Evolutionary conservation across 2,888 invertebrate species (phyloP), one percentile per base, ranked within the genome.

Genomic region (Sinotaia quadrata): DNA sequence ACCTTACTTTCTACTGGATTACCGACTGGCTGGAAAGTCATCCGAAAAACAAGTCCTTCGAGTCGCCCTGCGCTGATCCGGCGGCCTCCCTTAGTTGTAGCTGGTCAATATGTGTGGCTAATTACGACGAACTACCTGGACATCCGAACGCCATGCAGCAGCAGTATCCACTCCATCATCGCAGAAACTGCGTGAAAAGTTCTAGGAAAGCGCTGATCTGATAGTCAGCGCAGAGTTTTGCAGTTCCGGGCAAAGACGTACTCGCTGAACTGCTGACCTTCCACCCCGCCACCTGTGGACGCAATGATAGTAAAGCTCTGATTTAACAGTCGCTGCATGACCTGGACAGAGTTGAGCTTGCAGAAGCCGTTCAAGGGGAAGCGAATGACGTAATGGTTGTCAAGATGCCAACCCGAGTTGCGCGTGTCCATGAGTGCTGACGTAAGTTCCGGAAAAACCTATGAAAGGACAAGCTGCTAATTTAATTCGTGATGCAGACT

Each of bases 211-310:
- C n/a, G n/a, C n/a, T n/a, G n/a, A n/a, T n/a, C n/a, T n/a, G n/a
- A 27, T 36, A 15, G 47, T 67, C 59, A 76, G 37, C 68, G 73
- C 31, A 61, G 18, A 1, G 73, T 29, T 62, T 75, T 78, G 59
- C 79, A 78, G 58, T 75, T 82, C 62, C 78, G 79, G 72, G 93
- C 92, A 87, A 95, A 93, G 83, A 95, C 91, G 89, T 95, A 95
- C 89, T 95, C 95, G 82, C 94, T 94, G 89, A 95, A 95, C 89
- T 95, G 95, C 85, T 95, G 95, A 5, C 94, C 94, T 85, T 95
- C 95, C 44, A 95, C 94, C 4, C 94, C 94, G 27, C 94, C 94
- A 0, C 95, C 95, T 81, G 93, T 94, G 84, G 94, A 94, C 33
- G 95, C 94, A 60, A 93, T 93, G 70, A 95, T 91, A 77, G 91